Percentiles rank a stretch among this genome's conserved stretches.
Evolutionary conservation across 2,797 vertebrate genomes (phyloP).

Genomic region (Sternotherus odoratus): DNA sequence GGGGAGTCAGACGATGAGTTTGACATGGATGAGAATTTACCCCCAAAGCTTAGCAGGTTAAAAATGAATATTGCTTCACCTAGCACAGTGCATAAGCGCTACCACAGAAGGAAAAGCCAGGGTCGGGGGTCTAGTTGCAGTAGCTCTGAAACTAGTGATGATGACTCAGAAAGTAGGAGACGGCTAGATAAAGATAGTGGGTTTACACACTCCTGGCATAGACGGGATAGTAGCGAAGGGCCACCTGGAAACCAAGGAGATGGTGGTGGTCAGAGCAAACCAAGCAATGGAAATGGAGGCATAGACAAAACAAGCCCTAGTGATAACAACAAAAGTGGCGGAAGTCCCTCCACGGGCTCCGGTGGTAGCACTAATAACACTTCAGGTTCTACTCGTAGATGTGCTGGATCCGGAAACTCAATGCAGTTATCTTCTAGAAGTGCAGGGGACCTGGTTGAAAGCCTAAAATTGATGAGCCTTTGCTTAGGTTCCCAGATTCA

Average conservation of each 20-base stretch:
- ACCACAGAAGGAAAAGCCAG: constrained; percentile 95
- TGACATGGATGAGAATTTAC: constrained; percentile 94
- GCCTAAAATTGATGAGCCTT: constrained; percentile 94
- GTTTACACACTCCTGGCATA: constrained; percentile 91
- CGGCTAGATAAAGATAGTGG: constrained; percentile 93
- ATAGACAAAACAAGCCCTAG: constrained; percentile 89
- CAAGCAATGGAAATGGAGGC: constrained; percentile 86
- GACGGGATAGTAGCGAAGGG: constrained; percentile 95
- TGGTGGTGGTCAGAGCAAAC: constrained; percentile 88
- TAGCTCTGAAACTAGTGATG: constrained; percentile 97
- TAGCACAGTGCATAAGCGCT: constrained; percentile 92
- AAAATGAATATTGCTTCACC: constrained; percentile 96
- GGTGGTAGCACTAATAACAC: constrained; percentile 81
- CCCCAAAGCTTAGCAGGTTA: constrained; percentile 95
- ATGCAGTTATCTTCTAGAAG: constrained; percentile 80
- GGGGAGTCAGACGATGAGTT: constrained; percentile 97
- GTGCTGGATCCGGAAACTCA: constrained; percentile 69
- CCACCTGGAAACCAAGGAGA: constrained; percentile 94
- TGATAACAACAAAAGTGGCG: constrained; percentile 85
- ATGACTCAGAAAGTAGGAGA: constrained; percentile 94
- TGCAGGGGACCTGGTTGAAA: constrained; percentile 91
- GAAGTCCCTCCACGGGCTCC: constrained; percentile 85
- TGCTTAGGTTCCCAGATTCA: constrained; percentile 93
- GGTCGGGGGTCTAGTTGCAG: constrained; percentile 96
- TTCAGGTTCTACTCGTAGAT: constrained; percentile 82